Conservation (phyloP, 2,113 vertebrate species). For the Nanorana parkeri region DNA sequence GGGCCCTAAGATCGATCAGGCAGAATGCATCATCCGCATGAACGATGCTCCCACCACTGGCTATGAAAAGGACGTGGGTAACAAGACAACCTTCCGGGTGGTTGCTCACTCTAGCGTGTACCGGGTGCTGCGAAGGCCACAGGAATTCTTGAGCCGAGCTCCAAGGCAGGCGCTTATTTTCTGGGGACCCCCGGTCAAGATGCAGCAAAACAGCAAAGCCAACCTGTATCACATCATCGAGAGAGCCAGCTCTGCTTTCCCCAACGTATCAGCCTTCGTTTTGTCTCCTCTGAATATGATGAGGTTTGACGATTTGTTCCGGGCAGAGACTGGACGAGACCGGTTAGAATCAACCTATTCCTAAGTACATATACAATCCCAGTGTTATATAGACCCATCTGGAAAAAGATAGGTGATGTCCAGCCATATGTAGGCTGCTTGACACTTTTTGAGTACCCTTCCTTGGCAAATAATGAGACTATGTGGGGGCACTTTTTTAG, state of each 20-base stretch:
- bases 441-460: too few relatives aligned
- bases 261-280: slow-evolving; percentile 81
- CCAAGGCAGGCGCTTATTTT: slow-evolving; percentile 83
- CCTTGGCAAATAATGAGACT: too few relatives aligned
- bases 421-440: too few relatives aligned
- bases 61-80: slow-evolving; percentile 84
- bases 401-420: too few relatives aligned
- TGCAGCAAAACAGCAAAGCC: slow-evolving; percentile 82
- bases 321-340: slow-evolving; percentile 90
- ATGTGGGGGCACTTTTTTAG: too few relatives aligned
- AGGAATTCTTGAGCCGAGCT: slow-evolving; percentile 86
- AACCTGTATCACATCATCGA: slow-evolving; percentile 87
- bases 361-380: background rate
- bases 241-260: slow-evolving; percentile 80
- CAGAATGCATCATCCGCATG: slow-evolving; percentile 95
- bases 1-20: slow-evolving; percentile 81
- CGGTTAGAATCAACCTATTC: slow-evolving; percentile 71
- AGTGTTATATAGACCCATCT: too few relatives aligned
- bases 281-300: slow-evolving; percentile 85
- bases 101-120: slow-evolving; percentile 95
- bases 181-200: slow-evolving; percentile 90
- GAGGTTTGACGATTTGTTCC: slow-evolving; percentile 89
- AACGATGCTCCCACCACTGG: slow-evolving; percentile 90
- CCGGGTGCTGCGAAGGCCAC: slow-evolving; percentile 83
- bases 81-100: slow-evolving; percentile 87